Base-by-base conservation (phyloP, 2,797 vertebrate species). In the Platyrinchus mystaceus region DNA sequence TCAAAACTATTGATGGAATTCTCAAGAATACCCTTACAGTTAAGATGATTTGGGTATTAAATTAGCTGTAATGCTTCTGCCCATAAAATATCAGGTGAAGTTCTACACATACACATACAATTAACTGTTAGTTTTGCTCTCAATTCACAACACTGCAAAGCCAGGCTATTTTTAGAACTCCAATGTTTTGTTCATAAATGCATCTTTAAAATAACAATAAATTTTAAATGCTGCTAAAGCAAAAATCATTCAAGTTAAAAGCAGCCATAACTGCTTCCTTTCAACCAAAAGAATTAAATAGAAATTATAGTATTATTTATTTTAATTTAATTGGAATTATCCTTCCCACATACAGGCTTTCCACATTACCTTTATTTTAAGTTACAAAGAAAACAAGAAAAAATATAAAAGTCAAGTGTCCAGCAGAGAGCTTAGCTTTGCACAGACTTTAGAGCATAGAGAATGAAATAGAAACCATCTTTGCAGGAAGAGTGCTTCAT, bases 21-120 rank as follows among this genome's bases (percentile, higher is more conserved):
- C 66, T 66, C 23, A 70, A 46, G 32, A 24, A 56, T 37, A 34
- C 8, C 32, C 36, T 37, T 68, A 86, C 56, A 62, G 82, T 77
- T 94, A 76, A 95, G 56, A 24, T 56, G 27, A 90, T 93, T 79
- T 46, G 83, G 18, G 47, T 64, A 23, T 84, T 78, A 86, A 91
- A 73, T 3, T 30, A 66, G 56, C 15, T 90, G 14, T 79, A 78
- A 70, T 76, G 34, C 53, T 90, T 90, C 81, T 52, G 26, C 37
- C 52, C 59, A 60, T 90, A 87, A 95, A 89, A 63, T 9, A 39
- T 70, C 43, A 87, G 12, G 32, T 88, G 12, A 47, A 87, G 83
- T 62, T 96, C 32, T 80, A 55, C 21, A 47, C 62, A 53, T 79
- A 66, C 28, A 16, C 47, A 49, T 15, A 49, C 2, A 8, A 36